phyloP scores from a whole-genome alignment of 2,113 vertebrate species.

The Cebus imitator region DNA sequence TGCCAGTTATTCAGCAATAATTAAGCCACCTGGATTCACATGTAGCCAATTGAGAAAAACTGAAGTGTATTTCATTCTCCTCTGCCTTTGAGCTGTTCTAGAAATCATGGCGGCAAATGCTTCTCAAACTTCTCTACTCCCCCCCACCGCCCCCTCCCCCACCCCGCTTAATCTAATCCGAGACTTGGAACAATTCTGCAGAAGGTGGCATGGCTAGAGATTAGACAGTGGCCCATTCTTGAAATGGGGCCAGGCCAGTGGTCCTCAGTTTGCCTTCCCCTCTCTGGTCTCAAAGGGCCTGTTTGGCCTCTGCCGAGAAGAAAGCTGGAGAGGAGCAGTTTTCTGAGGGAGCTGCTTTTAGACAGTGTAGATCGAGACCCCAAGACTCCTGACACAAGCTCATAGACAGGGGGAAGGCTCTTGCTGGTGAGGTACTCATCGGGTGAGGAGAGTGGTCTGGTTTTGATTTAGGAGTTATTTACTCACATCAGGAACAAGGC shows the following conservation, averaged over 20 bases:
- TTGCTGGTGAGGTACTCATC: background rate
- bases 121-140: background rate
- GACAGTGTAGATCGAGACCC: background rate
- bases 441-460: background rate
- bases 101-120: background rate
- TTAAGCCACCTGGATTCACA: background rate
- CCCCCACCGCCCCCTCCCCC: too few relatives aligned
- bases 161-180: fast-evolving
- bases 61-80: background rate
- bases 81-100: too few relatives aligned
- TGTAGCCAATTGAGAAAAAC: too few relatives aligned
- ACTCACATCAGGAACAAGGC: background rate
- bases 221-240: background rate
- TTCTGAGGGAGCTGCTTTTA: background rate
- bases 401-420: background rate
- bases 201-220: fast-evolving
- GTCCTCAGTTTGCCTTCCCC: background rate
- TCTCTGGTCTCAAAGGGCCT: background rate
- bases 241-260: fast-evolving
- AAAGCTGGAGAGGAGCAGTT: background rate
- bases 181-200: background rate
- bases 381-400: fast-evolving
- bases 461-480: conserved; percentile 62
- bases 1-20: background rate
- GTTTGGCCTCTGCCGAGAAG: background rate